phyloP scores from a whole-genome alignment of 2,113 vertebrate species.

The Rattus rattus region DNA sequence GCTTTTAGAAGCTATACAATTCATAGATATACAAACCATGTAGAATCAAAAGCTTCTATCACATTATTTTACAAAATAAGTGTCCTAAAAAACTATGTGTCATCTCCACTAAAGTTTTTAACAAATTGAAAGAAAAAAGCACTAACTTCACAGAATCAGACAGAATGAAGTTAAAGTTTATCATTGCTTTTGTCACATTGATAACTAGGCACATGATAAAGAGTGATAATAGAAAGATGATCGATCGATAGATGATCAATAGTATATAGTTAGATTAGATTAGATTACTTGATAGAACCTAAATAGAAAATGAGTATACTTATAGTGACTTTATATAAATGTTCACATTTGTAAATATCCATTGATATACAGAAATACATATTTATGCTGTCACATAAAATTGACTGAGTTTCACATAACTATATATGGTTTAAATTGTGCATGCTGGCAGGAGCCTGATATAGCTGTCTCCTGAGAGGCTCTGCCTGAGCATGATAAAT shows the following conservation, averaged over 20 bases:
- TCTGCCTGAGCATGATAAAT: too few species aligned
- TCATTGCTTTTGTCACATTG: background rate
- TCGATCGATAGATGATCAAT: background rate
- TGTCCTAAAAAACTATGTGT: background rate
- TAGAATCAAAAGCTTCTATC: background rate
- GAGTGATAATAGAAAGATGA: background rate
- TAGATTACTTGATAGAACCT: background rate
- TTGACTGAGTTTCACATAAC: background rate
- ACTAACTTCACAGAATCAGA: background rate
- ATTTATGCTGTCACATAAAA: background rate
- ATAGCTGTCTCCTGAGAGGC: too few species aligned
- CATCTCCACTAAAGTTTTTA: background rate
- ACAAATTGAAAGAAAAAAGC: background rate
- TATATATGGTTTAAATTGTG: background rate
- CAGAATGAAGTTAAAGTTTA: background rate
- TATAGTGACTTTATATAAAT: background rate
- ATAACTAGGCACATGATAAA: background rate
- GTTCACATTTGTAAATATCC: background rate
- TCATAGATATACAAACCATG: background rate
- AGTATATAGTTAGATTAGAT: background rate
- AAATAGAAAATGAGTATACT: background rate
- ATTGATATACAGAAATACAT: background rate
- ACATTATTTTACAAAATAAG: background rate
- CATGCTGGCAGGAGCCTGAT: too few species aligned
- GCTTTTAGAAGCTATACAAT: background rate